Percentiles rank a stretch among this genome's conserved stretches.
Evolutionary conservation across 2,113 vertebrate genomes (phyloP).

Genomic region (Saccopteryx leptura): DNA sequence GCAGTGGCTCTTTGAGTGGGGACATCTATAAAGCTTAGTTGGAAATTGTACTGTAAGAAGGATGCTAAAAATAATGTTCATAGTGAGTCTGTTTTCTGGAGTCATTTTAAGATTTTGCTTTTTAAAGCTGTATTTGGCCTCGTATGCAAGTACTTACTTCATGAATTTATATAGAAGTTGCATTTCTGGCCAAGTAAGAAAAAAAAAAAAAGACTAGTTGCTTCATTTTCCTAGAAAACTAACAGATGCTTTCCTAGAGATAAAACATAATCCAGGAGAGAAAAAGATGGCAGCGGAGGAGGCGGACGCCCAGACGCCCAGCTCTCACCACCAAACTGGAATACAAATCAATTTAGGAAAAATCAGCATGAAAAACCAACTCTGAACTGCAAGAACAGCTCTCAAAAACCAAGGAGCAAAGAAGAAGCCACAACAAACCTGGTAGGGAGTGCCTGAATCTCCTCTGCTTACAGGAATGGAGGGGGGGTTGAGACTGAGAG

Average conservation of each 20-base stretch:
- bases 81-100: slow-evolving; percentile 53
- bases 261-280: slow-evolving; percentile 44
- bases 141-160: slow-evolving; percentile 44
- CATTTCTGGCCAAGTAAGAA: slow-evolving; percentile 70
- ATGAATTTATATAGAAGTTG: slow-evolving; percentile 72
- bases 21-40: neutral
- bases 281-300: too few species aligned
- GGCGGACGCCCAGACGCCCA: too few species aligned
- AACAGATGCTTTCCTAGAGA: slow-evolving; percentile 75
- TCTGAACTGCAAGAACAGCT: too few species aligned
- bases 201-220: slow-evolving; percentile 65
- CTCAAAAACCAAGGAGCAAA: too few species aligned
- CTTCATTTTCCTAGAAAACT: slow-evolving; percentile 80
- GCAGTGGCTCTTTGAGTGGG: neutral
- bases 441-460: too few species aligned
- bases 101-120: slow-evolving; percentile 72
- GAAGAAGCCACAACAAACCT: too few species aligned
- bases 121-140: slow-evolving; percentile 50
- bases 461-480: too few species aligned
- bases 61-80: slow-evolving; percentile 61
- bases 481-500: too few species aligned
- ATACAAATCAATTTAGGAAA: too few species aligned
- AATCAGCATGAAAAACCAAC: too few species aligned
- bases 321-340: too few species aligned
- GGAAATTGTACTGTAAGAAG: slow-evolving; percentile 38